phyloP scores from a whole-genome alignment of 2,888 invertebrate species.

The Cerastoderma edule region DNA sequence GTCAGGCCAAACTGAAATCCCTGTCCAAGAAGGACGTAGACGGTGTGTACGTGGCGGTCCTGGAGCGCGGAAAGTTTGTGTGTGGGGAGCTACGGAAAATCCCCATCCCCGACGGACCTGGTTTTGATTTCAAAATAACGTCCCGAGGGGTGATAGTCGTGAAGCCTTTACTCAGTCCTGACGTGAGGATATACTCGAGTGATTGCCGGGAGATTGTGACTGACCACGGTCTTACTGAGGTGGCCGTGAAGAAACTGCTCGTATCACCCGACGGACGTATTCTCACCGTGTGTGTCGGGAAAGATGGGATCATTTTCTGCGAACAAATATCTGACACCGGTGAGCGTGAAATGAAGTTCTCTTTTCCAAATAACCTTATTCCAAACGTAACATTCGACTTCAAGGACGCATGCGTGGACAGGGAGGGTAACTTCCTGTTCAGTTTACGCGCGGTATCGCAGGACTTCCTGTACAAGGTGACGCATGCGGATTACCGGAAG shows the following conservation, averaged over 20 bases:
- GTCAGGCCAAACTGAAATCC: conserved; percentile 49
- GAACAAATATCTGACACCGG: conserved; percentile 44
- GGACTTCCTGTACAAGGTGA: conserved; percentile 48
- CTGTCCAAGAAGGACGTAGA: conserved; percentile 54
- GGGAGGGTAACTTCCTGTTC: conserved; percentile 44
- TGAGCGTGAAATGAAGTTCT: conserved; percentile 36
- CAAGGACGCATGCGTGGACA: conserved; percentile 55
- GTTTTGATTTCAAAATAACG: conserved; percentile 57
- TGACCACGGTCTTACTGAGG: conserved; percentile 35
- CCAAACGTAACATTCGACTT: conserved; percentile 30
- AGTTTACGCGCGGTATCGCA: conserved; percentile 35
- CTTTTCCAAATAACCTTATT: conserved; percentile 33
- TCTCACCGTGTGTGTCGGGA: conserved; percentile 35
- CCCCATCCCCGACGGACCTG: conserved; percentile 57
- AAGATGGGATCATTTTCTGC: conserved; percentile 46
- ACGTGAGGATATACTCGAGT: conserved; percentile 41
- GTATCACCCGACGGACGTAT: conserved; percentile 48
- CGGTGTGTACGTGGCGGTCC: conserved; percentile 56
- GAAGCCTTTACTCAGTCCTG: conserved; percentile 39
- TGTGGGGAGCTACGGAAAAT: conserved; percentile 57
- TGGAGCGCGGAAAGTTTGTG: conserved; percentile 51
- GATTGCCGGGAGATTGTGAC: conserved; percentile 40
- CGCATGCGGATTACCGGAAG: conserved; percentile 28
- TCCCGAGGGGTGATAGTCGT: conserved; percentile 47
- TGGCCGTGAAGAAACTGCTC: conserved; percentile 44